These are phyloP conservation scores for Hirundo rustica DNA, from an alignment of 2,797 vertebrate genomes.

Conservation along the genomic window DNA sequence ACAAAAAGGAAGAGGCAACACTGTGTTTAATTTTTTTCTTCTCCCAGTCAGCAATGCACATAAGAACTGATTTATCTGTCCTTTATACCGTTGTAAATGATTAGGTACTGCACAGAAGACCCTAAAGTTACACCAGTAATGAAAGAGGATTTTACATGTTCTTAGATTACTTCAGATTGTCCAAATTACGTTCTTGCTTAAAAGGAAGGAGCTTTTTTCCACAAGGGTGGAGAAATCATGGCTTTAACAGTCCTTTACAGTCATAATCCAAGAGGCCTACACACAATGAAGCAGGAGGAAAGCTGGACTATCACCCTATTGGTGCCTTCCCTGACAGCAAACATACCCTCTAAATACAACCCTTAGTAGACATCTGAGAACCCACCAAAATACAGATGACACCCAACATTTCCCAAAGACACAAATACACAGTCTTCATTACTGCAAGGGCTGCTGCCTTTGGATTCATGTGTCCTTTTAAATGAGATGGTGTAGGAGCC, in stretches of 20 bases:
- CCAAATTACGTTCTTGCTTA: neutral
- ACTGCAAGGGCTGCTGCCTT: neutral
- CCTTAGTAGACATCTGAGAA: neutral
- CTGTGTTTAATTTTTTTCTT: constrained; percentile 22
- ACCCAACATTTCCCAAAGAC: neutral
- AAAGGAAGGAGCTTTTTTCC: neutral
- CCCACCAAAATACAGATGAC: neutral
- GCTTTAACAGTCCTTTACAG: neutral
- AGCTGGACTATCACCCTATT: neutral
- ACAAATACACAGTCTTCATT: neutral
- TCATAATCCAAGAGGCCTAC: neutral
- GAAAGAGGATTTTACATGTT: neutral
- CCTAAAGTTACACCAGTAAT: neutral
- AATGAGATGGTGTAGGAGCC: neutral
- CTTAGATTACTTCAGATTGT: neutral
- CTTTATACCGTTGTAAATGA: neutral
- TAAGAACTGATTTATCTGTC: neutral
- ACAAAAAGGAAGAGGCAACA: constrained; percentile 20
- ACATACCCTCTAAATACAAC: neutral
- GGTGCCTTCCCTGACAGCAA: neutral
- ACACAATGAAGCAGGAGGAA: neutral
- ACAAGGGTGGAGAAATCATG: neutral
- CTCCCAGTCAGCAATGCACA: neutral
- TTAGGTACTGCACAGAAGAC: neutral
- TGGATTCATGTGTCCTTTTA: neutral